Base-by-base conservation (phyloP, 1,140 invertebrate species). In the Hestina assimilis region DNA sequence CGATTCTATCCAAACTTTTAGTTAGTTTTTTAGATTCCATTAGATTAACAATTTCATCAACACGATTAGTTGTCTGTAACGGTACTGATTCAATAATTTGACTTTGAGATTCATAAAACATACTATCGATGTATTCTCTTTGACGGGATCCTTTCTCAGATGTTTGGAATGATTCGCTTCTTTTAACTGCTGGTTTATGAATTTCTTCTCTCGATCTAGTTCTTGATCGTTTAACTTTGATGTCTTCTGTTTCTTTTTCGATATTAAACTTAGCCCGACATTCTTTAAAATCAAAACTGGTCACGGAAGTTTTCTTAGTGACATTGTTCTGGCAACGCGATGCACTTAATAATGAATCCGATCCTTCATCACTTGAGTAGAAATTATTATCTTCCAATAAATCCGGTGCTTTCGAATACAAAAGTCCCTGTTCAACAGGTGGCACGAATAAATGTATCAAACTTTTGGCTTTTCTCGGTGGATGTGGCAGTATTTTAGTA, bases 1-100 rank as follows among this genome's bases (percentile, higher is more conserved):
- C 94, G 3, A 95, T 93, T 42, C 93, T 90, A 55, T 96, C 94
- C 21, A 95, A 79, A 52, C 94, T 95, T 82, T 95, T 95, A 1
- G 93, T 93, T 41, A 93, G 87, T 23, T 91, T 89, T 42, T 90
- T 90, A 40, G 84, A 90, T 79, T 89, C 90, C 57, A 83, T 89
- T 62, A 87, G 87, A 58, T 65, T 91, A 24, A 88, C 89, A 63
- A 89, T 89, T 85, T 90, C 90, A 58, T 89, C 83, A 0, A 89
- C 82, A 20, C 83, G 71, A 57, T 69, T 83, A n/a, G 43, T 88
- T 90, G 3, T 89, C 90, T 45, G 89, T 83, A n/a, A n/a, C 66
- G 90, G 90, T 6, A 89, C 66, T 0, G 79, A 78, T 24, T 62
- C 20, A 11, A 47, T 46, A 68, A 26, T 61, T 48, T 50, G 59